Conservation (phyloP, 2,888 invertebrate species). For the Melieria omissa region DNA sequence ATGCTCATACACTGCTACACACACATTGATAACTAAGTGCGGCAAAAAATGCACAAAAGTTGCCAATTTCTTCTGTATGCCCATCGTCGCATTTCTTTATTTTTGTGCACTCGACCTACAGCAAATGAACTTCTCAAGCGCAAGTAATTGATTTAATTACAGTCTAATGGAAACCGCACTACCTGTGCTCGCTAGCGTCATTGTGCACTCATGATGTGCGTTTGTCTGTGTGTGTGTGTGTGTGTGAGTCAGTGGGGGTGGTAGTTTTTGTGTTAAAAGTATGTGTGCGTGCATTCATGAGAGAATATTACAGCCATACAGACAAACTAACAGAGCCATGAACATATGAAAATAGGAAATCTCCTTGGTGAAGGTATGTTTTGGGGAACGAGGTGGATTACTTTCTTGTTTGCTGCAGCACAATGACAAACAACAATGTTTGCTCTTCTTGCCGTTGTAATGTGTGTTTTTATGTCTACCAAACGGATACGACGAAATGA, state of each 20-base stretch:
- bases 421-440: no score
- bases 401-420: no score
- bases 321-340: no score
- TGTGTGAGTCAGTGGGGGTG: background rate
- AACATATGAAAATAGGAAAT: no score
- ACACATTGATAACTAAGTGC: background rate
- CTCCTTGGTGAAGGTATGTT: no score
- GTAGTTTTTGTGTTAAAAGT: background rate
- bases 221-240: background rate
- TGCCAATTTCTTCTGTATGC: background rate
- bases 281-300: background rate
- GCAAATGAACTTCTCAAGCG: constrained; percentile 1
- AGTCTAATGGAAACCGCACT: background rate
- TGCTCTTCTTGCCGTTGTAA: no score
- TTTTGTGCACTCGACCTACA: background rate
- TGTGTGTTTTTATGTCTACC: no score
- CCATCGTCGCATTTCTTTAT: background rate
- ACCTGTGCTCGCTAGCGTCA: no score
- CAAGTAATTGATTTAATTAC: constrained; percentile 26
- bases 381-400: no score
- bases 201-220: background rate
- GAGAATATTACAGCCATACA: no score
- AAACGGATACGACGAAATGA: no score
- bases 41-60: no score
- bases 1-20: background rate